These are phyloP conservation scores for Zosterops hypoxanthus DNA, from an alignment of 2,113 vertebrate genomes.

Conservation along the genomic window DNA sequence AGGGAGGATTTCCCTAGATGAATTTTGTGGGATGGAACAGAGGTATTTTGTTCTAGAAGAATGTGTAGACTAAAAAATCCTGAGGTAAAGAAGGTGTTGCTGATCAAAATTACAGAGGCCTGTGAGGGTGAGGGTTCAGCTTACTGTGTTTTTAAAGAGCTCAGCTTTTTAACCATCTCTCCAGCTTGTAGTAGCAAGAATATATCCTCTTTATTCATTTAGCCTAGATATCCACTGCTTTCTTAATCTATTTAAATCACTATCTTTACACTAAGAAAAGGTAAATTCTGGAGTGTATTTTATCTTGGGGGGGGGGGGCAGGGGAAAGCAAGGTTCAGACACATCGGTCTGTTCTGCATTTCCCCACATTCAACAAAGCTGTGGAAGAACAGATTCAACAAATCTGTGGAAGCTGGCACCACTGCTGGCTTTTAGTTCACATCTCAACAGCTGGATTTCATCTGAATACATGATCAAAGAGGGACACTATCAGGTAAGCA, in stretches of 20 bases:
- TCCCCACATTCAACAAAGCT: not conserved
- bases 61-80: not conserved
- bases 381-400: not conserved
- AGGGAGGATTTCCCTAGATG: not conserved
- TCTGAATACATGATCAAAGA: not conserved
- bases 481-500: not conserved
- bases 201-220: not conserved
- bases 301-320: fast-evolving
- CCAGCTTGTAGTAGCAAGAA: not conserved
- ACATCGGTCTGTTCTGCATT: not conserved
- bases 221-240: not conserved
- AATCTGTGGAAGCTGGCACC: not conserved
- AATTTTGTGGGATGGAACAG: not conserved
- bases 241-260: not conserved
- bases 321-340: not conserved
- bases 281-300: not conserved
- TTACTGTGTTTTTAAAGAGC: not conserved
- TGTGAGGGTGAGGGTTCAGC: not conserved
- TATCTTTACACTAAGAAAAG: not conserved
- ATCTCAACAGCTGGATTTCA: not conserved
- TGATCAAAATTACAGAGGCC: not conserved
- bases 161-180: not conserved
- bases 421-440: not conserved
- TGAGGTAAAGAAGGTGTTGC: not conserved
- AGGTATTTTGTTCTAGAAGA: not conserved